Evolutionary conservation across 2,888 invertebrate species (phyloP).

Genomic region (Acleris laterana): DNA sequence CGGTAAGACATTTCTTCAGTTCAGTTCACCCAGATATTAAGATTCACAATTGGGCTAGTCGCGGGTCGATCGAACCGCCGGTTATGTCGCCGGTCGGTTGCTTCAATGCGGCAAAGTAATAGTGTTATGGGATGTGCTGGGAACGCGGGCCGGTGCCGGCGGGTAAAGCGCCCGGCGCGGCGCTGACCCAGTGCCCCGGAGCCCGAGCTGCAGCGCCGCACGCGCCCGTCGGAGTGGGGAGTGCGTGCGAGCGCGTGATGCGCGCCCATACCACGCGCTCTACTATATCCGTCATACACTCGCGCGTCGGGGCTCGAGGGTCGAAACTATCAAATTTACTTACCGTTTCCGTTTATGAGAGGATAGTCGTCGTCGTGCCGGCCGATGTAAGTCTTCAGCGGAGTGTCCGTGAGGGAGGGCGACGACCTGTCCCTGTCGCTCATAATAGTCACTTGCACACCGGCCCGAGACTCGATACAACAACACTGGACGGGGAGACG

Average conservation of each 20-base stretch:
- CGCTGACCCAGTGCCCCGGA: conserved; percentile 49
- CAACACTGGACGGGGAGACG: conserved; percentile 70
- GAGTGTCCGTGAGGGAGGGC: conserved; percentile 94
- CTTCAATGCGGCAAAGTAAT: conserved; percentile 74
- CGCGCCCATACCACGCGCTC: conserved; percentile 42
- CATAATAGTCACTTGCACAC: conserved; percentile 87
- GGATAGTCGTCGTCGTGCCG: conserved; percentile 93
- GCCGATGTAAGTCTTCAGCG: conserved; percentile 93
- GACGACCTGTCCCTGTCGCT: conserved; percentile 95
- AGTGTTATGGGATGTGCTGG: conserved; percentile 50
- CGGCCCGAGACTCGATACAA: conserved; percentile 39
- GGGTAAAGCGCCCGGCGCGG: conserved; percentile 36
- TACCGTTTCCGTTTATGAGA: conserved; percentile 90
- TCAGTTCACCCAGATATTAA: conserved; percentile 18
- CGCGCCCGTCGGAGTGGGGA: conserved; percentile 46
- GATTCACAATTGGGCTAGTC: conserved; percentile 57
- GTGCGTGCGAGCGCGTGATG: conserved; percentile 50
- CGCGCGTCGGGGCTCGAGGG: conserved; percentile 23
- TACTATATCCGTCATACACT: conserved; percentile 36
- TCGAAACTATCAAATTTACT: conserved; percentile 57
- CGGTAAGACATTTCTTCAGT: conserved; percentile 11
- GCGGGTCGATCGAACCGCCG: conserved; percentile 74
- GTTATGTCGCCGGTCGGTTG: too few relatives aligned
- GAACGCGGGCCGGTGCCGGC: conserved; percentile 34
- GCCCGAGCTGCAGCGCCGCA: conserved; percentile 45